Percentiles rank a stretch among this genome's conserved stretches.
phyloP scores from a whole-genome alignment of 2,797 vertebrate species.

The Meriones psammophilus region DNA sequence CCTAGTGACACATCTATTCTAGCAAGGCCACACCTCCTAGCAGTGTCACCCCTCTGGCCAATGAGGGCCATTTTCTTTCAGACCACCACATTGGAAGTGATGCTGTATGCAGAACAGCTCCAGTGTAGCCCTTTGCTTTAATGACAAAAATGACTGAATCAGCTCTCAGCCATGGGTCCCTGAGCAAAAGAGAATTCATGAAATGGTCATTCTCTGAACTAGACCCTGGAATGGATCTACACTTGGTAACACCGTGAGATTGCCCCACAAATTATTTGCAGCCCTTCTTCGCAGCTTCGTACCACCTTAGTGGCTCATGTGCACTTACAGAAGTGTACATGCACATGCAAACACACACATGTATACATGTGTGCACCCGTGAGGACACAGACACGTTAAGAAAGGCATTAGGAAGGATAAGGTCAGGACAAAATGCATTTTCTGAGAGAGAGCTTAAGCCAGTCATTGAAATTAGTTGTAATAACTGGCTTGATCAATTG shows the following conservation, averaged over 20 bases:
- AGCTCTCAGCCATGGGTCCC: conserved; percentile 47
- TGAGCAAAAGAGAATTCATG: conserved; percentile 45
- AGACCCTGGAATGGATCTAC: conserved; percentile 15
- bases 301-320: not conserved
- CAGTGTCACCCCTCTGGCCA: not conserved
- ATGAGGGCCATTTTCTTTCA: not conserved
- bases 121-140: conserved; percentile 8
- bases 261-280: not conserved
- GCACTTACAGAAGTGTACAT: accelerated
- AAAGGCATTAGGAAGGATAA: not conserved
- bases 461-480: not conserved
- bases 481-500: not conserved
- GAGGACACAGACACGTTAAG: not conserved
- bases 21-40: not conserved
- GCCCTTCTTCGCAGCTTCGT: not conserved
- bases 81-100: not conserved
- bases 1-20: not conserved
- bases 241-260: not conserved
- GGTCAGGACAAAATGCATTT: not conserved
- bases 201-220: conserved; percentile 50
- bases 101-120: not conserved
- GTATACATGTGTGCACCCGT: accelerated
- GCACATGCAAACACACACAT: not conserved
- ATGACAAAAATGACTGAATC: conserved; percentile 56
- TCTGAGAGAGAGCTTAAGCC: not conserved